Conservation (phyloP, 1,140 invertebrate species). For the Microplitis mediator region DNA sequence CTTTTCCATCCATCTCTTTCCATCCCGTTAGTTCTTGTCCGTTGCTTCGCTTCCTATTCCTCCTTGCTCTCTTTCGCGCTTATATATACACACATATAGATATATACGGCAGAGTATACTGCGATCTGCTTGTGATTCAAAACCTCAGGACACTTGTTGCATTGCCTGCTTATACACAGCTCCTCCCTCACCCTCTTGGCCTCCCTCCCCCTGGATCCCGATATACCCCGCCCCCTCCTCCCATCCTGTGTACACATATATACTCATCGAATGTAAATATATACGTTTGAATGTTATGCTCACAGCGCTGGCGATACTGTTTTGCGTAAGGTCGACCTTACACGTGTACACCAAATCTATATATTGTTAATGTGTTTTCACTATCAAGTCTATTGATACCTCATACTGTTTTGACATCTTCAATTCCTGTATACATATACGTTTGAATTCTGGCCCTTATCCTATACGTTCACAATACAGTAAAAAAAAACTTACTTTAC, state of each 20-base stretch:
- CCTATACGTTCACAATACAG: too few species aligned
- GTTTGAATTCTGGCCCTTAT: too few species aligned
- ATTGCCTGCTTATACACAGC: constrained; percentile 56
- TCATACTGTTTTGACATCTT: neutral
- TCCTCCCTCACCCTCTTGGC: constrained; percentile 18
- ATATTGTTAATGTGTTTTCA: neutral
- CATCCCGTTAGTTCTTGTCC: constrained; percentile 27
- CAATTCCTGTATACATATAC: too few species aligned
- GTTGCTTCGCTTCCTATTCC: constrained; percentile 27
- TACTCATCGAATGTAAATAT: constrained; percentile 22
- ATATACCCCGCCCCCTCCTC: constrained; percentile 11
- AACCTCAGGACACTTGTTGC: constrained; percentile 64
- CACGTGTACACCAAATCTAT: constrained; percentile 32
- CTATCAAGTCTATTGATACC: neutral
- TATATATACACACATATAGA: constrained; percentile 1
- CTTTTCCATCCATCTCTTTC: constrained; percentile 21
- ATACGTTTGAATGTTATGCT: constrained; percentile 33
- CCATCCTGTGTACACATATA: constrained; percentile 22
- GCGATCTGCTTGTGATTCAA: constrained; percentile 64
- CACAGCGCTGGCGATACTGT: constrained; percentile 38
- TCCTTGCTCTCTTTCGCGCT: constrained; percentile 40
- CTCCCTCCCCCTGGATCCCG: constrained; percentile 34
- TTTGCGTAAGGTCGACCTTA: constrained; percentile 51
- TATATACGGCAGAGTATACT: constrained; percentile 22
- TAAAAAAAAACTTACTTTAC: too few species aligned